Percentiles rank a stretch among this genome's conserved stretches.
Conservation (phyloP, 2,888 invertebrate genomes). For the Leptinotarsa peninsularis region DNA sequence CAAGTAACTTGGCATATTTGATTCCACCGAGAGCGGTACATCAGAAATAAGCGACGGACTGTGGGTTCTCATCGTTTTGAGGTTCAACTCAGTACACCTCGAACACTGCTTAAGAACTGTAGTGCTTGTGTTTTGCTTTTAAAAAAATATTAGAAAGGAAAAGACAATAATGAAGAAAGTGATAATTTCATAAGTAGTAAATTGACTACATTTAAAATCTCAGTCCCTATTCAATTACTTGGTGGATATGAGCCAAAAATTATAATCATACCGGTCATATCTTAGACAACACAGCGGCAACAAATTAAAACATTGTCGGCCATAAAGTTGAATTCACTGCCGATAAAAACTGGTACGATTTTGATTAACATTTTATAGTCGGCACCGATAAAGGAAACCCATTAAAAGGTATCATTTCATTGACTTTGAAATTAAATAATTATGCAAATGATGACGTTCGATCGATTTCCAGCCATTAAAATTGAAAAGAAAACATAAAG, state of each 20-base stretch:
- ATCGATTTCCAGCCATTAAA: conserved; percentile 38
- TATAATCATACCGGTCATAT: background rate
- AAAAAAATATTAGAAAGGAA: too few species aligned
- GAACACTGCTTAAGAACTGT: too few species aligned
- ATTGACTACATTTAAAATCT: background rate
- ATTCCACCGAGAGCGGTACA: too few species aligned
- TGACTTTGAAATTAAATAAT: conserved; percentile 44
- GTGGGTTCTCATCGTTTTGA: too few species aligned
- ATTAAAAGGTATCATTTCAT: conserved; percentile 45
- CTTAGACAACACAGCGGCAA: conserved; percentile 24
- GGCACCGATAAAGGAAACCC: conserved; percentile 38
- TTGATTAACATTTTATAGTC: conserved; percentile 46
- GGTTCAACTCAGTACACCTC: too few species aligned
- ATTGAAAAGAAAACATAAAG: conserved; percentile 22
- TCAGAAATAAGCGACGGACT: too few species aligned
- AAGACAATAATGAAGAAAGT: too few species aligned
- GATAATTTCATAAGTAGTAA: too few species aligned
- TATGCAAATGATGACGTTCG: conserved; percentile 40
- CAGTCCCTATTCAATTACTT: background rate
- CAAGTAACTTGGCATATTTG: too few species aligned
- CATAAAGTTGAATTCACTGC: conserved; percentile 37
- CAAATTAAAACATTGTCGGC: conserved; percentile 41
- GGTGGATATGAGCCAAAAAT: background rate
- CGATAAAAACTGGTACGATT: conserved; percentile 44
- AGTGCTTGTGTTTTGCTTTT: too few species aligned